phyloP scores from a whole-genome alignment of 2,797 vertebrate genomes.

The Pseudomugil gertrudae region DNA sequence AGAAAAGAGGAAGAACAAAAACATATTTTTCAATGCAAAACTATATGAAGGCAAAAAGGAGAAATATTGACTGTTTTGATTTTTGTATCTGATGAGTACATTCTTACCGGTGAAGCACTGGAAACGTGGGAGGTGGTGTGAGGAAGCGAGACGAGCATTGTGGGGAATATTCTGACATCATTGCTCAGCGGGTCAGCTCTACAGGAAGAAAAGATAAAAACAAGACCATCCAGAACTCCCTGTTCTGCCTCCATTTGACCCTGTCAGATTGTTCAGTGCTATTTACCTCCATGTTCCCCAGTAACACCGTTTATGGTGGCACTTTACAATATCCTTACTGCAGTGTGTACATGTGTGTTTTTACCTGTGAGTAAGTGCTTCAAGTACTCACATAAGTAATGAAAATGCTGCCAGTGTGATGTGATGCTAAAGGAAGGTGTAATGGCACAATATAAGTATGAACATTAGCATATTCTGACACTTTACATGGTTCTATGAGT shows the following conservation, averaged over 20 bases:
- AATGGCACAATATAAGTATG: constrained; percentile 60
- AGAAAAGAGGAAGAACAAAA: constrained; percentile 50
- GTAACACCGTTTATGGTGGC: constrained; percentile 22
- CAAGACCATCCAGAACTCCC: constrained; percentile 58
- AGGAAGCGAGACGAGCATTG: constrained; percentile 38
- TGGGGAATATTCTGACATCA: constrained; percentile 33
- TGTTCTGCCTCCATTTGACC: constrained; percentile 53
- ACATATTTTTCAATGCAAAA: constrained; percentile 82
- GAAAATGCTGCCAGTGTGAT: constrained; percentile 35
- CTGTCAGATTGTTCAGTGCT: constrained; percentile 54
- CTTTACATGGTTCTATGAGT: constrained; percentile 45
- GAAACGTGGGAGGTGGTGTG: constrained; percentile 47
- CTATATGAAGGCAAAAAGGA: constrained; percentile 69
- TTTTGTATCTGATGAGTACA: constrained; percentile 74
- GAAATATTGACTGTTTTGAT: constrained; percentile 70
- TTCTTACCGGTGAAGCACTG: constrained; percentile 77
- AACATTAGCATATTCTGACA: constrained; percentile 26
- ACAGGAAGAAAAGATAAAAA: neutral
- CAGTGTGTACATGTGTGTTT: constrained; percentile 40
- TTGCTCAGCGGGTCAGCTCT: constrained; percentile 40
- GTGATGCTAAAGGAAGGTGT: constrained; percentile 24
- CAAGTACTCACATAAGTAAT: constrained; percentile 53
- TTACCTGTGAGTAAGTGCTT: constrained; percentile 44
- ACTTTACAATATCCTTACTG: constrained; percentile 43
- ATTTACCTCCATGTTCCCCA: constrained; percentile 53